A percentile compares a stretch with the other conserved stretches of the same genome.
phyloP scores from a whole-genome alignment of 2,888 invertebrate genomes.

The Acleris sparsana region DNA sequence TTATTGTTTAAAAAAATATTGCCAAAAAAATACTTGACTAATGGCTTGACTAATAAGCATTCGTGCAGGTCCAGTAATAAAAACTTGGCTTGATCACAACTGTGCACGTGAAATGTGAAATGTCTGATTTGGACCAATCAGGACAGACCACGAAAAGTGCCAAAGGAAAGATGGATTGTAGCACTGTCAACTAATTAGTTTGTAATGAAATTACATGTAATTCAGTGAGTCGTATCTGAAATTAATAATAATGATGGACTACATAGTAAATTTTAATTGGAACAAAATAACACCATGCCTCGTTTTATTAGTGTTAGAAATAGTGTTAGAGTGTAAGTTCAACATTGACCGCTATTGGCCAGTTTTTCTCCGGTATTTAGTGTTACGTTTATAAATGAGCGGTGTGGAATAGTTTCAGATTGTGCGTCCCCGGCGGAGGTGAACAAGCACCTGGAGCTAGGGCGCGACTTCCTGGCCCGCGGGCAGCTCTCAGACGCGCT shows the following conservation, averaged over 20 bases:
- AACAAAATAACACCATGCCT: slow-evolving; percentile 87
- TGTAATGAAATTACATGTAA: slow-evolving; percentile 64
- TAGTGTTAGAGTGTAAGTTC: slow-evolving; percentile 87
- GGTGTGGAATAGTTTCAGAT: slow-evolving; percentile 85
- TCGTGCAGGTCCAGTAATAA: not conserved
- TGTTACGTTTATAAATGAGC: slow-evolving; percentile 50
- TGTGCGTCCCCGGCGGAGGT: slow-evolving; percentile 90
- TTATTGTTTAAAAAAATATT: no score
- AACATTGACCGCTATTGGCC: slow-evolving; percentile 38
- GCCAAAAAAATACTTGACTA: no score
- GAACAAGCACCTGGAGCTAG: slow-evolving; percentile 96
- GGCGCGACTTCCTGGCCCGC: slow-evolving; percentile 94
- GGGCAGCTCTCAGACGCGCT: slow-evolving; percentile 98
- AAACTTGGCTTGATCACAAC: slow-evolving; percentile 23
- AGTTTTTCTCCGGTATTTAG: slow-evolving; percentile 34
- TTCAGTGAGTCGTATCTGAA: slow-evolving; percentile 57
- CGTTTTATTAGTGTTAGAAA: slow-evolving; percentile 86
- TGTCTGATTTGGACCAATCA: slow-evolving; percentile 83
- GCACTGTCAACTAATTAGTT: slow-evolving; percentile 74
- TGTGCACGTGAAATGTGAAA: slow-evolving; percentile 21
- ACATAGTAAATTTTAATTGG: slow-evolving; percentile 81
- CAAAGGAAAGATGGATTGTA: slow-evolving; percentile 77
- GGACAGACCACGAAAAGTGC: slow-evolving; percentile 81
- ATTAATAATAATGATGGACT: slow-evolving; percentile 75
- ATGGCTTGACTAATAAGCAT: no score